These are phyloP conservation scores for Hirtodrosophila duncani DNA, from an alignment of 2,888 invertebrate species.

Conservation along the genomic window DNA sequence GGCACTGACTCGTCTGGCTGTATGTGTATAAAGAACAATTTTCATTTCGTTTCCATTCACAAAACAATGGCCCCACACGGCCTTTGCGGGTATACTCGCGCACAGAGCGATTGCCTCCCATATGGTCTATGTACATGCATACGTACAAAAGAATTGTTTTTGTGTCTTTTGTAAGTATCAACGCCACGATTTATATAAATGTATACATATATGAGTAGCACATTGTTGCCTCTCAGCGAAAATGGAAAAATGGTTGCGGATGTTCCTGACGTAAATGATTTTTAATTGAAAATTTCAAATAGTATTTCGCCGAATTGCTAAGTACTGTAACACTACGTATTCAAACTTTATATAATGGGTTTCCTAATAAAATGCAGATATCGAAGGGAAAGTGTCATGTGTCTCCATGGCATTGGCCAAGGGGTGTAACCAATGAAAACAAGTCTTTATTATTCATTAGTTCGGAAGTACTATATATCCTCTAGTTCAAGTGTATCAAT, in stretches of 20 bases:
- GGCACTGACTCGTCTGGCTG: too few species aligned
- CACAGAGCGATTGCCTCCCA: constrained; percentile 17
- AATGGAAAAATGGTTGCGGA: constrained; percentile 53
- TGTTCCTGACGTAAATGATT: constrained; percentile 59
- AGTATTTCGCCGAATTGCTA: constrained; percentile 27
- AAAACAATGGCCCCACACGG: constrained; percentile 59
- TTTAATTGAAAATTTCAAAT: constrained; percentile 37
- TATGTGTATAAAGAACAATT: constrained; percentile 56
- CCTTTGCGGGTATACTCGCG: constrained; percentile 29
- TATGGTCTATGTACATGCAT: constrained; percentile 4
- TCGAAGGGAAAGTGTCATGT: too few species aligned
- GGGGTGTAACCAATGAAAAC: too few species aligned
- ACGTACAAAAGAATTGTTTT: neutral
- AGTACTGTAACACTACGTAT: constrained; percentile 18
- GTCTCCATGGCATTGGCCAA: too few species aligned
- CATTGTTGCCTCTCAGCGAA: constrained; percentile 41
- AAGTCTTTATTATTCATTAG: too few species aligned
- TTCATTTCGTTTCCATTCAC: constrained; percentile 64
- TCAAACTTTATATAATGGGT: too few species aligned
- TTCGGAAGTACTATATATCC: too few species aligned
- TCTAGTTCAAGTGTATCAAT: too few species aligned
- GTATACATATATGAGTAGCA: constrained; percentile 12
- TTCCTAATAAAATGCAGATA: constrained; percentile 17
- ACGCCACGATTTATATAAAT: constrained; percentile 4
- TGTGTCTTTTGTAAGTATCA: constrained; percentile 22